Evolutionary conservation across 2,888 invertebrate genomes (phyloP), one percentile per base, ranked within the genome.

Genomic region (Epiblema foenella): DNA sequence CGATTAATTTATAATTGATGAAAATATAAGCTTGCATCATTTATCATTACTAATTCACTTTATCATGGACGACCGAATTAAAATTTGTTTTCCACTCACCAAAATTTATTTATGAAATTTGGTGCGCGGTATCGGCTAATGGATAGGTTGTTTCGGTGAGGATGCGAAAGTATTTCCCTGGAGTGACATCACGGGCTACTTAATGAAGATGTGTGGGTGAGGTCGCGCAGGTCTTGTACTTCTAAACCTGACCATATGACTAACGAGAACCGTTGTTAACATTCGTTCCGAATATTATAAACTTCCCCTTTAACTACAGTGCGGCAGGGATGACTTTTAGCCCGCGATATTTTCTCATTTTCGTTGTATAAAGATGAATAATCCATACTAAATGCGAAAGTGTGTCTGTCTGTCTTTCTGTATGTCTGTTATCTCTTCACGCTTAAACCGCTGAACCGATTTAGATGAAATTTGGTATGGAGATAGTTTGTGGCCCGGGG

Each of bases 201-300:
- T 89, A 89, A 89, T 89, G 89, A 89, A 89, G 89, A 89, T 87
- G 85, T 87, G 88, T 89, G 78, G 86, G 79, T 78, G 80, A 81
- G 83, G 85, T 82, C 82, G 78, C 80, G 69, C 73, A 77, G 83
- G 82, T 84, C 81, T 80, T 77, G 77, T 77, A 72, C 76, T 78
- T 78, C 77, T 24, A 58, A 76, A 75, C 75, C 74, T 77, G 77
- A 77, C 76, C 77, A 24, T 37, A 18, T 37, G 39, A 51, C 56
- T 56, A 62, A 68, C 42, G 29, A 33, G 60, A 60, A 63, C 56
- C 56, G 46, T n/a, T n/a, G n/a, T n/a, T n/a, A n/a, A n/a, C n/a
- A n/a, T n/a, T n/a, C 3, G 24, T 54, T 42, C 24, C 56, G 42
- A 20, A 60, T 39, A 58, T 68, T 68, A 42, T 33, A 56, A 56